These are phyloP conservation scores for Leptopilina myrica DNA, from an alignment of 2,888 invertebrate genomes.

Conservation along the genomic window DNA sequence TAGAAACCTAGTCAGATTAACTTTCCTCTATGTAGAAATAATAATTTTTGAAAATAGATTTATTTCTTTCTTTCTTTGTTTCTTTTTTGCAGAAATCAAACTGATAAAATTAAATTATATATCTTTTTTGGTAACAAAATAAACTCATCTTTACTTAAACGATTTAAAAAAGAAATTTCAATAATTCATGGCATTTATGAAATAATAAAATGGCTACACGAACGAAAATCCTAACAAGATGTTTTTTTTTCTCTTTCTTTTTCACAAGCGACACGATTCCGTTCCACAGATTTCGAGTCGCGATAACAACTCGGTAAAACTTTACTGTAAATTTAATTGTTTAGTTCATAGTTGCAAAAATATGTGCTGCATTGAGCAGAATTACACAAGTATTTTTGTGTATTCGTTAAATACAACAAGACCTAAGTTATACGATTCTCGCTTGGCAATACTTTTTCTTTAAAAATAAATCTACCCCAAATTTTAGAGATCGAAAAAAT, in stretches of 20 bases:
- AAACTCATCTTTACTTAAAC: constrained; percentile 1
- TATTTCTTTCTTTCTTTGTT: not conserved
- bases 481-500: constrained; percentile 10
- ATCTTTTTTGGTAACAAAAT: not conserved
- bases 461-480: constrained; percentile 7
- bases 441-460: not conserved
- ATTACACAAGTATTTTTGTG: constrained; percentile 3
- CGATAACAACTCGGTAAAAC: constrained; percentile 14
- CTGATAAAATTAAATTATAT: not conserved
- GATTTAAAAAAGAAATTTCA: not conserved
- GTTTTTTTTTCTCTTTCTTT: not conserved
- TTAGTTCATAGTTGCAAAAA: constrained; percentile 25
- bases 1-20: not conserved
- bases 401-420: constrained; percentile 18
- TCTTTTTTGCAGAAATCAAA: not conserved
- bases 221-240: not conserved
- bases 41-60: not conserved
- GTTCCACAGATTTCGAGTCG: constrained; percentile 12
- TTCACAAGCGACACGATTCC: constrained; percentile 16
- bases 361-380: constrained; percentile 34
- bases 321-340: not conserved
- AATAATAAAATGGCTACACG: constrained; percentile 10
- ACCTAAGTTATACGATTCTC: constrained; percentile 17
- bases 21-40: not conserved
- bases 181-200: not conserved